Evolutionary conservation across 2,113 vertebrate genomes (phyloP), one percentile per base, ranked within the genome.

Genomic region (Nannospalax galili): DNA sequence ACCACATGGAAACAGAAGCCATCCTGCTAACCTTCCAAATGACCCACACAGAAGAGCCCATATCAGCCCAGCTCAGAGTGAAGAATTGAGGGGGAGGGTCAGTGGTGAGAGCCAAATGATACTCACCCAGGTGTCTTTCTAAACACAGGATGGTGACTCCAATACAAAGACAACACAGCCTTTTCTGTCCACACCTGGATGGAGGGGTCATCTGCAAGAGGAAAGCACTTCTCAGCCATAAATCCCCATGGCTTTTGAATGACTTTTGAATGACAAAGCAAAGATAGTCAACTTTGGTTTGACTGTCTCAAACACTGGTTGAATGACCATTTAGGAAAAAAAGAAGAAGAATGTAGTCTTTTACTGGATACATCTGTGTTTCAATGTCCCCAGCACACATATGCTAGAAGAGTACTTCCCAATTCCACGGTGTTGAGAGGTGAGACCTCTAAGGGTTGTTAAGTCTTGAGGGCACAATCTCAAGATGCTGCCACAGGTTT

Each of bases 221-320:
- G 94, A 96, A 96, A 98, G 97, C 92, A 95, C 87, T 93, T 95
- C 96, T 95, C 93, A 79, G 84, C 90, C 14, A 5, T 19, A 32
- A 17, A n/a, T 45, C 52, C 86, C 82, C n/a, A n/a, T n/a, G n/a
- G n/a, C n/a, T n/a, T n/a, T n/a, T n/a, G n/a, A n/a, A n/a, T n/a
- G 56, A 89, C 35, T 75, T 74, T 62, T 42, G 37, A 94, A 94
- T 22, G 88, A 42, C 22, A 85, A 42, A 84, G n/a, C 74, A 92
- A 94, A 94, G n/a, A n/a, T 35, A 93, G 88, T 96, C 90, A 70
- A 28, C n/a, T 56, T n/a, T n/a, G n/a, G n/a, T n/a, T n/a, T 77
- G 69, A 45, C 52, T 79, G 95, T 91, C 95, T 96, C 92, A 88
- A 92, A 28, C 95, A 91, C 93, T 88, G 98, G 95, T 96, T 97